Percentiles rank a stretch among this genome's conserved stretches.
phyloP scores from a whole-genome alignment of 1,140 invertebrate species.

The Varroa destructor region DNA sequence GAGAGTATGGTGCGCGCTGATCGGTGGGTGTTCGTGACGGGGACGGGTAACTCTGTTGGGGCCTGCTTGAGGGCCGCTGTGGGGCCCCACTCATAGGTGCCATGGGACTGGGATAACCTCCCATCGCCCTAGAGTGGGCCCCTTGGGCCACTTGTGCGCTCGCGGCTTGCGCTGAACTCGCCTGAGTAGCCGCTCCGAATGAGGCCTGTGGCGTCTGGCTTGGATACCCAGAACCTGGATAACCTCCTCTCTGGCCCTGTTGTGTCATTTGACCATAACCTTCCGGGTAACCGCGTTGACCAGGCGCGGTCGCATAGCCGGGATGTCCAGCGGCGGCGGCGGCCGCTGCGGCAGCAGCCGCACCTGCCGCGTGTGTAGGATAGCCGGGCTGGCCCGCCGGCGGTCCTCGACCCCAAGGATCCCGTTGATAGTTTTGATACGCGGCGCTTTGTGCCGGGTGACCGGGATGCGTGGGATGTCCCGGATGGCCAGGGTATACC shows the following conservation, averaged over 20 bases:
- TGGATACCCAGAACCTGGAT: constrained; percentile 9
- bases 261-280: constrained; percentile 25
- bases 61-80: constrained; percentile 14
- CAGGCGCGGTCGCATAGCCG: constrained; percentile 8
- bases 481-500: not conserved
- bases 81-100: constrained; percentile 28
- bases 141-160: constrained; percentile 19
- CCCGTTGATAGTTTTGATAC: constrained; percentile 14
- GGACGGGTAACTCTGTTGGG: constrained; percentile 25
- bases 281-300: constrained; percentile 23
- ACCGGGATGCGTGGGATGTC: constrained; percentile 18
- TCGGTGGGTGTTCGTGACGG: constrained; percentile 21
- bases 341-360: too few species aligned
- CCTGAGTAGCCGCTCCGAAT: constrained; percentile 7
- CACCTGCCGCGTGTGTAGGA: not conserved
- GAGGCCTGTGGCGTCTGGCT: not conserved
- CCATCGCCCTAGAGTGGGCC: constrained; percentile 26
- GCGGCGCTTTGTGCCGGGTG: constrained; percentile 5
- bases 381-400: constrained; percentile 9
- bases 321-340: too few species aligned
- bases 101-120: constrained; percentile 18
- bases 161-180: not conserved
- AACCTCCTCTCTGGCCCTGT: constrained; percentile 22
- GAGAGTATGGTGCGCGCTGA: constrained; percentile 23
- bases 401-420: constrained; percentile 6